Conservation (phyloP, 2,113 vertebrate genomes). For the Cebidichthys violaceus region DNA sequence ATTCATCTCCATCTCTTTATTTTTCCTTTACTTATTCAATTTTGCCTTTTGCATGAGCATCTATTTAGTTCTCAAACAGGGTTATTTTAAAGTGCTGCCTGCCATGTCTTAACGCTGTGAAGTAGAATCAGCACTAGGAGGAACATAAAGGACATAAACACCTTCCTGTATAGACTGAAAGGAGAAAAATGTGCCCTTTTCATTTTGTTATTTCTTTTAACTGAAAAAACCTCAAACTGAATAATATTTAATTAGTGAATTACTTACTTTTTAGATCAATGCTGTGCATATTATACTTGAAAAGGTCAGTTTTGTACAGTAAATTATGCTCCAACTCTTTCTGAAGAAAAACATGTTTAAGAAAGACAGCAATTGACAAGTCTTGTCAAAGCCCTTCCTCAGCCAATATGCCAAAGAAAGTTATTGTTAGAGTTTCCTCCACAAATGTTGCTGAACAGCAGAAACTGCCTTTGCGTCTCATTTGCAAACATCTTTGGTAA, state of each 20-base stretch:
- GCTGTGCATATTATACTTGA: not conserved
- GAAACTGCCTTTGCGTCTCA: not conserved
- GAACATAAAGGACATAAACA: constrained; percentile 28
- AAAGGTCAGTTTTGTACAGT: not conserved
- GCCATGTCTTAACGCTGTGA: constrained; percentile 24
- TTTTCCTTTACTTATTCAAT: constrained; percentile 52
- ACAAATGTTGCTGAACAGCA: not conserved
- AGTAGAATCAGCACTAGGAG: constrained; percentile 28
- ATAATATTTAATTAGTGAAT: not conserved
- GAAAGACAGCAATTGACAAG: not conserved
- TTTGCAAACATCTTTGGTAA: not conserved
- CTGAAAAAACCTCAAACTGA: not conserved
- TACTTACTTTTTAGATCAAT: not conserved
- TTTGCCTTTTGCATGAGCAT: constrained; percentile 45
- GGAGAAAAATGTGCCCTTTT: constrained; percentile 1
- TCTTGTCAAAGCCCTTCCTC: not conserved
- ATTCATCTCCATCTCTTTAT: constrained; percentile 61
- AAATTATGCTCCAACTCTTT: not conserved
- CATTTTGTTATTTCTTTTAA: not conserved
- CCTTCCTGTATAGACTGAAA: constrained; percentile 25
- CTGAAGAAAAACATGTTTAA: not conserved
- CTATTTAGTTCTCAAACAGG: constrained; percentile 61
- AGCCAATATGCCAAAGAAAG: not conserved
- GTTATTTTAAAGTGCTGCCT: constrained; percentile 56
- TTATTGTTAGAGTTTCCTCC: not conserved